Evolutionary conservation across 2,888 invertebrate species (phyloP).

Genomic region (Caradrina clavipalpis): DNA sequence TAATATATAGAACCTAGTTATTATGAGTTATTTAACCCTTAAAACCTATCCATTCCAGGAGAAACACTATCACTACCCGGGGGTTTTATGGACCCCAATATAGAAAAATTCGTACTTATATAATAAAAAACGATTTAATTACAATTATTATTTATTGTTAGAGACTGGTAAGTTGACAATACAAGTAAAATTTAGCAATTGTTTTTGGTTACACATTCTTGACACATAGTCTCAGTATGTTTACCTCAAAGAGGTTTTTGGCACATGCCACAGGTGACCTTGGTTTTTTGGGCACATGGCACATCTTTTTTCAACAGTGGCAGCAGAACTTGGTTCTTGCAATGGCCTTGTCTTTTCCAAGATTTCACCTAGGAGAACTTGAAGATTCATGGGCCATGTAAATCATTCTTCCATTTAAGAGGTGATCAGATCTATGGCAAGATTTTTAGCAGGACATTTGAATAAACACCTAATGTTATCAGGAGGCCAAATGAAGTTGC

Average conservation of each 20-base stretch:
- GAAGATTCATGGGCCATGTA: conserved; percentile 23
- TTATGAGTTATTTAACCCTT: not conserved
- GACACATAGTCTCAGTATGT: conserved; percentile 16
- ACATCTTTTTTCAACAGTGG: conserved; percentile 21
- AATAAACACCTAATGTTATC: too few species aligned
- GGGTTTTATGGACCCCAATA: too few species aligned
- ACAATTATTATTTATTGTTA: not conserved
- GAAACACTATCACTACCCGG: too few species aligned
- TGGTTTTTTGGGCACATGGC: conserved; percentile 25
- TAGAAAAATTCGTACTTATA: too few species aligned
- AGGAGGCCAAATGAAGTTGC: too few species aligned
- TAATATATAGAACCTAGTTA: not conserved
- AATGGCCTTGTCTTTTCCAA: conserved; percentile 23
- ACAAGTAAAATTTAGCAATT: too few species aligned
- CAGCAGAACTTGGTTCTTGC: conserved; percentile 18
- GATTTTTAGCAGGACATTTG: too few species aligned
- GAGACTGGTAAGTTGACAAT: too few species aligned
- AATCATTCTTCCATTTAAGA: conserved; percentile 19
- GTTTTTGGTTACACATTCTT: conserved; percentile 7
- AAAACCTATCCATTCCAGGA: too few species aligned
- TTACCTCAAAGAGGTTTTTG: conserved; percentile 14
- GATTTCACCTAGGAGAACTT: conserved; percentile 20
- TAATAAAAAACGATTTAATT: not conserved
- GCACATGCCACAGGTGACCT: conserved; percentile 18
- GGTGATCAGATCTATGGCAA: too few species aligned